phyloP scores from a whole-genome alignment of 2,888 invertebrate genomes.

The Caenorhabditis afra region DNA sequence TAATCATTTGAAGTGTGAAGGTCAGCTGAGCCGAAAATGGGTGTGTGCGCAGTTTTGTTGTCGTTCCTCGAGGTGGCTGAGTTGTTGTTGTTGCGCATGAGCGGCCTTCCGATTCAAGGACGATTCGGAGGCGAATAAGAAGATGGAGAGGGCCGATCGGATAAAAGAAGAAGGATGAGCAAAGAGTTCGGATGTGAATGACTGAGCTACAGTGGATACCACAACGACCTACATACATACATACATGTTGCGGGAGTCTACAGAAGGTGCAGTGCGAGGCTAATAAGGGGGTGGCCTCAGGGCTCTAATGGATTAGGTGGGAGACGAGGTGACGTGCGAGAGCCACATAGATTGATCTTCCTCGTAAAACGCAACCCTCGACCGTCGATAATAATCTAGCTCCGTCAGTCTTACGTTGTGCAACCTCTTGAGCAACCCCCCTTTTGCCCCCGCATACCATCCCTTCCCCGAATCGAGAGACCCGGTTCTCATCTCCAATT shows the following conservation, averaged over 20 bases:
- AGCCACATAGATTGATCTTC: too few relatives aligned
- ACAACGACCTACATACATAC: too few relatives aligned
- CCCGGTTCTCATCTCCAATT: background rate
- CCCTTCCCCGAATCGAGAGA: too few relatives aligned
- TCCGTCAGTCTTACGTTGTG: too few relatives aligned
- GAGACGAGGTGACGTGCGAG: too few relatives aligned
- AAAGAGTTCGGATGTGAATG: constrained; percentile 39
- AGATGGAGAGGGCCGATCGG: constrained; percentile 7
- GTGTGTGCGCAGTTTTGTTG: constrained; percentile 40
- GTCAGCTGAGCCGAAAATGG: constrained; percentile 52
- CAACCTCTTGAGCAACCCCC: too few relatives aligned
- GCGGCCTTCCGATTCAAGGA: constrained; percentile 55
- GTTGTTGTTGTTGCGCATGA: constrained; percentile 58
- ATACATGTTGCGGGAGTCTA: too few relatives aligned
- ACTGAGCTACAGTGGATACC: background rate
- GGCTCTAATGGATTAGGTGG: background rate
- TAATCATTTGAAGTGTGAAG: constrained; percentile 50
- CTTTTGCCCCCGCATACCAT: too few relatives aligned
- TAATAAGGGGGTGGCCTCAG: too few relatives aligned
- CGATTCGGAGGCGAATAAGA: constrained; percentile 23
- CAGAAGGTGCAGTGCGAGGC: too few relatives aligned
- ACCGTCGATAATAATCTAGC: too few relatives aligned
- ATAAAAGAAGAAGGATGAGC: constrained; percentile 36
- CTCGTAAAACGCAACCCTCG: too few relatives aligned
- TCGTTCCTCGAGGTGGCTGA: background rate